Evolutionary conservation across 2,113 vertebrate genomes (phyloP), one percentile per base, ranked within the genome.

Genomic region (Ameiurus melas): DNA sequence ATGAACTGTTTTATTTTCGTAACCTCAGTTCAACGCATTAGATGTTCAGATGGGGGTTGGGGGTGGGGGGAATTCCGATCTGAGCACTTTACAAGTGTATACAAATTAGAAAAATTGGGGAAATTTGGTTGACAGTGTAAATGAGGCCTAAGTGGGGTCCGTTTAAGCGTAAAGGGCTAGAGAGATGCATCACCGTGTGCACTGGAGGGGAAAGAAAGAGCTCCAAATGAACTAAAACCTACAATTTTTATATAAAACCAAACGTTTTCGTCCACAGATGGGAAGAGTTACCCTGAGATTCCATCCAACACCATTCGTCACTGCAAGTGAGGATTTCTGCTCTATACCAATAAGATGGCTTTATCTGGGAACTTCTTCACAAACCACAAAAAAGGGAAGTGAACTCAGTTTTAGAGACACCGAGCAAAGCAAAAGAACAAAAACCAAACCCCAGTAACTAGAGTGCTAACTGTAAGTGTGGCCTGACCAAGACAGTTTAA

Each of bases 321-420:
- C 36, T 39, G 53, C 30, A 39, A 30, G 36, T 39, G 27, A 25
- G 60, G 20, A 39, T n/a, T 22, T 19, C 27, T 22, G n/a, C 62
- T 62, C 39, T 77, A 55, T 60, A 47, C 10, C 33, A 39, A 71
- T 71, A 84, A 62, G 83, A 84, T 36, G 55, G 64, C 87, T 66
- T 39, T 47, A 51, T 83, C n/a, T 43, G 22, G 22, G 57, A 68
- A n/a, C 83, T 86, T 60, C 84, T 64, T 78, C 16, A 84, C 85
- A 86, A 71, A 83, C 87, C 81, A 87, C 8, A 89, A 73, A 87
- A 87, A 89, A 91, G 78, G 80, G 85, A 89, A 85, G 82, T 64
- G n/a, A 80, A 30, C 36, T n/a, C 66, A 87, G 83, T 89, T 82
- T 30, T 75, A 87, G 1, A 78, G 86, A 62, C 75, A 39, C 33